Evolutionary conservation across 2,888 invertebrate genomes (phyloP).

Genomic region (Latheticus oryzae): DNA sequence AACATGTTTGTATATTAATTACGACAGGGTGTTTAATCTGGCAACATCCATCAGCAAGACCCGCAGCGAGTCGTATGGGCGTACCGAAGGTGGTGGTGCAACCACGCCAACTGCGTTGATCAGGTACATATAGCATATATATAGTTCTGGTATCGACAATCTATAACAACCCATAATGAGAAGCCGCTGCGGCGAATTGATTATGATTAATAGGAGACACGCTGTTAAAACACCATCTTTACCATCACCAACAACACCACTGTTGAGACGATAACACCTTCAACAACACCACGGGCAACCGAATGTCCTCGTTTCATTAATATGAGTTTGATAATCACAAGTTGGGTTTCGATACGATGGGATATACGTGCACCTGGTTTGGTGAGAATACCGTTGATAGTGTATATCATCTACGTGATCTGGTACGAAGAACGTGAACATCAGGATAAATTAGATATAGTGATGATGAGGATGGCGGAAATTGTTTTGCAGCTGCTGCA

Average conservation of each 20-base stretch:
- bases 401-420: slow-evolving; percentile 61
- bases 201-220: slow-evolving; percentile 62
- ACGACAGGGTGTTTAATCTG: slow-evolving; percentile 51
- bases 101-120: slow-evolving; percentile 44
- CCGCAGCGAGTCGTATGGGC: slow-evolving; percentile 52
- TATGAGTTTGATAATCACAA: slow-evolving; percentile 21
- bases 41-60: slow-evolving; percentile 43
- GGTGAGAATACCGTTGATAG: slow-evolving; percentile 26
- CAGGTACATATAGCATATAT: slow-evolving; percentile 29
- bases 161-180: slow-evolving; percentile 65
- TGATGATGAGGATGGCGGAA: slow-evolving; percentile 32
- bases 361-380: slow-evolving; percentile 31
- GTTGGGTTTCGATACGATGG: slow-evolving; percentile 2
- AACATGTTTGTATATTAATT: slow-evolving; percentile 50
- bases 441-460: slow-evolving; percentile 34
- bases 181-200: slow-evolving; percentile 64
- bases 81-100: slow-evolving; percentile 51
- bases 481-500: slow-evolving; percentile 39
- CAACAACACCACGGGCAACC: slow-evolving; percentile 12
- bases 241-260: slow-evolving; percentile 34
- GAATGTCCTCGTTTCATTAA: slow-evolving; percentile 34
- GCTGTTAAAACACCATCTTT: slow-evolving; percentile 43
- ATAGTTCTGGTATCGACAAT: slow-evolving; percentile 51
- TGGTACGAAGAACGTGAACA: slow-evolving; percentile 58
- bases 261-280: slow-evolving; percentile 22